Base-by-base conservation (phyloP, 2,888 invertebrate genomes). In the Tenthredo scrophulariae region DNA sequence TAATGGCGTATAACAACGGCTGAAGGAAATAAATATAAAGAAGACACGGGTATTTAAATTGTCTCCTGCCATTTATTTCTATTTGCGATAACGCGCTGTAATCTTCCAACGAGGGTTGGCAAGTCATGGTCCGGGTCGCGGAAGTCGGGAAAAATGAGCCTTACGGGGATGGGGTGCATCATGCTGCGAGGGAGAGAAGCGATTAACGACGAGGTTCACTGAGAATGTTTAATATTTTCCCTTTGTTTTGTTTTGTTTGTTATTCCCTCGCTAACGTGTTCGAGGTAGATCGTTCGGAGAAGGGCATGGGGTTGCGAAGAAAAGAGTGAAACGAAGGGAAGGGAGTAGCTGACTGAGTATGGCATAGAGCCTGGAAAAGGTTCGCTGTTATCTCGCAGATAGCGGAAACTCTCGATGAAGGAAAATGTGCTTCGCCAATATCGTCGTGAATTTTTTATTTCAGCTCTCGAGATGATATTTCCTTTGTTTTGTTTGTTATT, bases 61-160 rank as follows among this genome's bases (percentile, higher is more conserved):
- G 62, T 80, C 79, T 80, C 62, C 79, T 80, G 79, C 79, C 79
- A 62, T 80, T 80, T 58, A 58, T 80, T 80, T 62, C 79, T 62
- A 80, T 80, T 80, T 80, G 79, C 79, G 79, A 80, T 80, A 80
- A 80, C 58, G 79, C 79, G 62, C 22, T 62, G 79, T 80, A 80
- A 80, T 80, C 79, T 80, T 80, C 79, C 79, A 80, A 80, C 79
- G 79, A 80, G 58, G 79, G 79, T 62, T 80, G 79, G 62, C 79
- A 22, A 80, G 79, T 58, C 79, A 62, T 62, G 79, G 33, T 62
- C 33, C 62, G 37, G 79, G 79, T 62, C 37, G 22, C 79, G 79
- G 79, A 80, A 80, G 79, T 62, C 37, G 79, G 62, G 33, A 80
- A 80, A 62, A 80, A 80, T 80, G 79, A 80, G 62, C 58, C 62